Base-by-base conservation (phyloP, 2,113 vertebrate species). In the Scomber japonicus region DNA sequence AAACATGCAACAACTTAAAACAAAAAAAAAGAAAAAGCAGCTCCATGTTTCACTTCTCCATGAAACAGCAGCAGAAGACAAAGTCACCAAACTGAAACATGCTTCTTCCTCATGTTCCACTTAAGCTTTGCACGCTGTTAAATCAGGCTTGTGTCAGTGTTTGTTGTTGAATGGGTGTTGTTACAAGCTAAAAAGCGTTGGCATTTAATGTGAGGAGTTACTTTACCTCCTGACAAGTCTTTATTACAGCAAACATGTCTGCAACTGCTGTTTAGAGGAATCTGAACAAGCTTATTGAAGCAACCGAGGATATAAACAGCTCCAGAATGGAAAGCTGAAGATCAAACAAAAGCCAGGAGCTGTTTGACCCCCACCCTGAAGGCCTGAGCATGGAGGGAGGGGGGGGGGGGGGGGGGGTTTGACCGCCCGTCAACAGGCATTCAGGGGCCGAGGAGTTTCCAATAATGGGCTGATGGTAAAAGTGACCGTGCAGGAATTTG, bases 401-500 rank as follows among this genome's bases (percentile, higher is more conserved):
- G 21, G 21, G 21, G 21, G 21, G 21, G 21, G 21, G 21, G 21
- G 21, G 21, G 21, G 21, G 35, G 17, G 40, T 55, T 5, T 30
- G 53, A 57, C 30, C 0, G 31, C 12, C 45, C 2, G 62, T 70
- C 59, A 64, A 11, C 27, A 9, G 51, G 45, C 64, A 48, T 27
- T 78, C 30, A 62, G 56, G 49, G 17, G 66, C 48, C 55, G 14
- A 3, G 0, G 17, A 3, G 0, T 24, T 3, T 46, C 51, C 64
- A 71, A 85, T 71, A 87, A 81, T 61, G 59, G 68, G 14, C 60
- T 11, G 17, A 83, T 16, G 82, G 86, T 83, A 30, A 35, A 40
- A 65, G 57, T 82, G 84, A 86, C 75, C 69, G 1, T 46, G 53
- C 27, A 78, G 44, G 84, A 85, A 89, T 85, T 55, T 72, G 53